Evolutionary conservation across 53 echinoderm and acorn worm species (phyloP), one percentile per base, ranked within the genome.

Genomic region (Holothuria leucospilota): DNA sequence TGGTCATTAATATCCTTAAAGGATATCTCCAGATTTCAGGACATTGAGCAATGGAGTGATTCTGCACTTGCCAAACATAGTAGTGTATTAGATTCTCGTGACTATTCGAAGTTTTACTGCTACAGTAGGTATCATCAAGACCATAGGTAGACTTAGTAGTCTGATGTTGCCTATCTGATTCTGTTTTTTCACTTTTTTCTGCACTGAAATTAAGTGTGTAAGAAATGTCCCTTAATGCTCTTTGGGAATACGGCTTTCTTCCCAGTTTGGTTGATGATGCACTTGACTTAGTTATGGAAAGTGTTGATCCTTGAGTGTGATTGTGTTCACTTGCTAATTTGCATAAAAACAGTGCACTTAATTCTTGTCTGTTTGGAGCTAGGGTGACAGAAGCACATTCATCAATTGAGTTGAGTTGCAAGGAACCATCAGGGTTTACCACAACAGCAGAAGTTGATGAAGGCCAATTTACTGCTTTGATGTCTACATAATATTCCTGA

Each of bases 31-130:
- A 70, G 34, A 1, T 39, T 39, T 38, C 38, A 30, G 70, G 70
- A 30, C 40, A 70, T 21, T 29, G 34, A 70, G 20, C 40, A 10
- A 70, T 28, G 13, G 70, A 70, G 14, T 39, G 21, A 30, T 70
- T 70, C 40, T 70, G 70, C 18, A 70, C 40, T 70, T 70, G 70
- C 70, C 70, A 70, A 5, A 30, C 70, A 70, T 70, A 70, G 40
- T 56, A 18, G 15, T 56, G 15, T 9, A 56, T 15, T 1, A 56
- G 18, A 56, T 56, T 56, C 15, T 18, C 16, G 0, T 56, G 15
- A 56, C 0, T 13, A 56, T 56, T 16, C 1, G 8, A 16, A 56
- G 56, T 0, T 56, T 56, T 56, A 16, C 4, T 15, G 16, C 16
- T 56, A 18, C 56, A 56, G 18, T 56, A 18, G 4, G 56, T 18